Percentiles rank a stretch among this genome's conserved stretches.
These are phyloP conservation scores for Nomada goodeniana DNA, from an alignment of 2,888 invertebrate species.

Conservation along the genomic window DNA sequence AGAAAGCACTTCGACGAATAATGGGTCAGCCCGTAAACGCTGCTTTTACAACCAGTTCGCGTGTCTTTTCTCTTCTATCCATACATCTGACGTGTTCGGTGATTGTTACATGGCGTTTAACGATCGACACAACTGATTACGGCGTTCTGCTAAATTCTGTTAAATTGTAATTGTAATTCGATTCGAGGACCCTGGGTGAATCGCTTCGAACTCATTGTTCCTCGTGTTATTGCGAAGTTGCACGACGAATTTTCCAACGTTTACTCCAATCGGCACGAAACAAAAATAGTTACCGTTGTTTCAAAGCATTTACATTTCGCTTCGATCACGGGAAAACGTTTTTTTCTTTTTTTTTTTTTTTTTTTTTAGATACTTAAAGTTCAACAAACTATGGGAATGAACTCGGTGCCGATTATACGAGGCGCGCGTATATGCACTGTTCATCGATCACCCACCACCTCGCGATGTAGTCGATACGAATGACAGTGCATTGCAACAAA, in stretches of 20 bases:
- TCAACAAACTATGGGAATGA: not conserved
- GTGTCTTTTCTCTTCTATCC: constrained; percentile 48
- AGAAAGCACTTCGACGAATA: constrained; percentile 48
- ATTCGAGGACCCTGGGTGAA: constrained; percentile 12
- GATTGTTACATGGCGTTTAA: constrained; percentile 27
- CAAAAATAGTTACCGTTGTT: not conserved
- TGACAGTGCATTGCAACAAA: constrained; percentile 26
- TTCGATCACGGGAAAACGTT: not conserved
- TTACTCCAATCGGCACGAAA: too few relatives aligned
- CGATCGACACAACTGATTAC: constrained; percentile 22
- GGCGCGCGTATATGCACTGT: constrained; percentile 23
- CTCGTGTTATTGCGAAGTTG: too few relatives aligned
- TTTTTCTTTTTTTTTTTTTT: too few relatives aligned
- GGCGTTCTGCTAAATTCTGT: not conserved
- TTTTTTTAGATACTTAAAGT: too few relatives aligned
- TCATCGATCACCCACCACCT: constrained; percentile 53
- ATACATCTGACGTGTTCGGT: constrained; percentile 1
- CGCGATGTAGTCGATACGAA: constrained; percentile 38
- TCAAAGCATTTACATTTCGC: not conserved
- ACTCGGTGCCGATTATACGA: constrained; percentile 5
- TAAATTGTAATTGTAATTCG: constrained; percentile 1
- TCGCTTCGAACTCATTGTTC: not conserved
- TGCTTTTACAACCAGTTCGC: constrained; percentile 52
- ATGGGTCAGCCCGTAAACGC: constrained; percentile 51
- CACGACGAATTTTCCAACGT: not conserved